Conservation (phyloP, 2,888 invertebrate genomes). For the Hirtodrosophila histrioides region DNA sequence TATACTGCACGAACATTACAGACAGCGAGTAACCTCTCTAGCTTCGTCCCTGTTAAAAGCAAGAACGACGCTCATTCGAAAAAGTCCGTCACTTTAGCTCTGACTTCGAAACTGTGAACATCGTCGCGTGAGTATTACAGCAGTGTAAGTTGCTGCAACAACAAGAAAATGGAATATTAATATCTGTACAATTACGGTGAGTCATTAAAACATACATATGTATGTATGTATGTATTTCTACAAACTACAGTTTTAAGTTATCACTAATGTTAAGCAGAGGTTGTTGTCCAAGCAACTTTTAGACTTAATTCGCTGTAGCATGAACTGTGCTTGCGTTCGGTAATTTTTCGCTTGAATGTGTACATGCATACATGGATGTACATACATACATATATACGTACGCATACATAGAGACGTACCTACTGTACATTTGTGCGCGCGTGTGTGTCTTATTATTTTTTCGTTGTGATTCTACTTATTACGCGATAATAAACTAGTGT, state of each 20-base stretch:
- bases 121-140: neutral
- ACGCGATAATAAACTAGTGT: neutral
- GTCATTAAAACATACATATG: neutral
- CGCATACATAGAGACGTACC: neutral
- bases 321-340: neutral
- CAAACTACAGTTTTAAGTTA: too few species aligned
- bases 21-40: too few species aligned
- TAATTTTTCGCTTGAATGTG: neutral
- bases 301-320: neutral
- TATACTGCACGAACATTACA: too few species aligned
- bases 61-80: neutral
- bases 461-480: constrained; percentile 1
- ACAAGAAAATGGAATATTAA: neutral
- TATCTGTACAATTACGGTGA: constrained; percentile 1
- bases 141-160: neutral
- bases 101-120: constrained; percentile 29
- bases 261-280: neutral
- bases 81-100: constrained; percentile 34
- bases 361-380: neutral
- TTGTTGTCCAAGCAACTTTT: neutral
- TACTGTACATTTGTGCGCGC: neutral
- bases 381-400: neutral
- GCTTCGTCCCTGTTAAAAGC: neutral
- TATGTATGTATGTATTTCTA: too few species aligned
- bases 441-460: constrained; percentile 1